Base-by-base conservation (phyloP, 2,888 invertebrate species). In the Tribolium freemani region DNA sequence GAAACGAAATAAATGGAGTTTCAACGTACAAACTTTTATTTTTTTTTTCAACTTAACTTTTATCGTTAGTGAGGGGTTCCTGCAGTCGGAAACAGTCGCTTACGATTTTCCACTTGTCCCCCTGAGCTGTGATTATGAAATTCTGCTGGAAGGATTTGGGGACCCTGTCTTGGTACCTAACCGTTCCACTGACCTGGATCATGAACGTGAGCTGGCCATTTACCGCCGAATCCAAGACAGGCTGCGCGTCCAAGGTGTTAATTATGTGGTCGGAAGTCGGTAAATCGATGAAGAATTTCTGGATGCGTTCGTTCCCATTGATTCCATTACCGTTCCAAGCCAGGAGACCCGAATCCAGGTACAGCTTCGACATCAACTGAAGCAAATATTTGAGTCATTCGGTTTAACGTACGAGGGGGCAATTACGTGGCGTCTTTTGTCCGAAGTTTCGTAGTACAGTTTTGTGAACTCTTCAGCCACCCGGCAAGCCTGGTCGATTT, bases 251-350 rank as follows among this genome's bases (percentile, higher is more conserved):
- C 61, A 97, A 87, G 0, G 94, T 93, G 75, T 89, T 90, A 56
- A 97, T 82, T 2, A 88, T 88, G 84, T 97, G 96, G 77, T 93
- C 93, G 13, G 96, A 93, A 0, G 92, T 86, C 1, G 98, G 97
- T 69, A 98, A 87, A 76, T 94, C 93, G 83, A 93, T 91, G 75
- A 94, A 91, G 83, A 96, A 97, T 82, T 95, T 94, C 81, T 95
- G 93, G 69, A 98, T 96, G 74, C 91, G 91, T 38, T 94, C 94
- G 81, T 91, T 93, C 4, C 96, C 96, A 64, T 89, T 91, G 0
- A 94, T 89, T 4, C 93, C 93, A 86, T 96, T 96, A 26, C 98
- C 98, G 88, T 98, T 97, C 97, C 97, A 98, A 51, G 95, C 92
- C 61, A 97, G 87, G n/a, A 93, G 88, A 4, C 94, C 96, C 20